Conservation (phyloP, 30 jellyfish, hydroid and myxozoan species). For the Nemopilema nomurai region DNA sequence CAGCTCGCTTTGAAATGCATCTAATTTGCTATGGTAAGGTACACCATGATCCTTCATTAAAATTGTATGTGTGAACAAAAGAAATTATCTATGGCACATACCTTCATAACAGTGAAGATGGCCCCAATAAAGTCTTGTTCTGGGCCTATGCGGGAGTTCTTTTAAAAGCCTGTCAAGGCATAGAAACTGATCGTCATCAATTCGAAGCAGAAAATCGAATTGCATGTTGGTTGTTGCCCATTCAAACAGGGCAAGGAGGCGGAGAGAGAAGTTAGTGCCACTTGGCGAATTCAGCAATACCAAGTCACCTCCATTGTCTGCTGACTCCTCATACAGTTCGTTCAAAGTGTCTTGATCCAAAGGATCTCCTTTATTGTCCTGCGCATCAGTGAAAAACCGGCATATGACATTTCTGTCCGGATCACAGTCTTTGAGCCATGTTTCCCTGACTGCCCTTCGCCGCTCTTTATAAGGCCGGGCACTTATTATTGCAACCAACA, state of each 20-base stretch:
- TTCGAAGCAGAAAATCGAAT: slow-evolving; percentile 66
- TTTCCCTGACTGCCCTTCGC: slow-evolving; percentile 67
- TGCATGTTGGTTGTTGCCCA: slow-evolving; percentile 67
- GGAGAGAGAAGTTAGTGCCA: slow-evolving; percentile 76
- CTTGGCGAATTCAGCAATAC: slow-evolving; percentile 69
- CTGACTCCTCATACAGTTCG: slow-evolving; percentile 47
- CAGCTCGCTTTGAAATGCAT: no score
- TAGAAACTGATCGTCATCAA: slow-evolving; percentile 80
- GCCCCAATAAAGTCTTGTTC: slow-evolving; percentile 83
- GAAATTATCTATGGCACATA: neutral
- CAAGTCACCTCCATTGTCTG: slow-evolving; percentile 63
- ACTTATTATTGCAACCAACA: slow-evolving; percentile 69
- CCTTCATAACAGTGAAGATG: slow-evolving; percentile 78
- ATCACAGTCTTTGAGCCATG: slow-evolving; percentile 87
- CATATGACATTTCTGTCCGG: slow-evolving; percentile 46
- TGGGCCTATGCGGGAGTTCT: slow-evolving; percentile 81
- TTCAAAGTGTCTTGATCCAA: slow-evolving; percentile 18
- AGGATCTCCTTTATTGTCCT: slow-evolving; percentile 61
- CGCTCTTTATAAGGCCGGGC: slow-evolving; percentile 58
- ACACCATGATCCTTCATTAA: neutral
- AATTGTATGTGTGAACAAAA: neutral
- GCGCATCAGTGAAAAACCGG: slow-evolving; percentile 79
- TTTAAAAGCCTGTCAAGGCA: slow-evolving; percentile 71
- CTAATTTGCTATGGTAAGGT: no score
- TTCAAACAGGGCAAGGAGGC: slow-evolving; percentile 73